phyloP scores from a whole-genome alignment of 2,888 invertebrate species.

The Flabesymbios commensalis region DNA sequence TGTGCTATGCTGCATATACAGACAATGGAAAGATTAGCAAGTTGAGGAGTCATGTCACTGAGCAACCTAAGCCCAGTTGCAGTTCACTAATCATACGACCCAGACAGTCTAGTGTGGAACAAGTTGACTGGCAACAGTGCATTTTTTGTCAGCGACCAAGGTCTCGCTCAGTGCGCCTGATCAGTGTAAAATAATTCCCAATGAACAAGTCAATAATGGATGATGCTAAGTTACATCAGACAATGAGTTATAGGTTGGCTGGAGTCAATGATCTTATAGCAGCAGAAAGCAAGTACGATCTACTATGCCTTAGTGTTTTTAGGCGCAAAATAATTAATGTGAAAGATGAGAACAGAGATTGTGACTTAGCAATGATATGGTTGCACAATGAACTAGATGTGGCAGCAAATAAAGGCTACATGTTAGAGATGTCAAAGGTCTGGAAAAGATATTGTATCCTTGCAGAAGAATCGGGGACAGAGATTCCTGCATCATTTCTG shows the following conservation, averaged over 20 bases:
- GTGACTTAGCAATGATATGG: background rate
- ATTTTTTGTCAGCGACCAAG: too few species aligned
- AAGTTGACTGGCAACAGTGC: too few species aligned
- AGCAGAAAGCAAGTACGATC: background rate
- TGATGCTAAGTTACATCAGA: background rate
- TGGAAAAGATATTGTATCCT: conserved; percentile 6
- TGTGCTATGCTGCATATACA: too few species aligned
- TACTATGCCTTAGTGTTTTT: background rate
- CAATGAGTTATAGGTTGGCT: background rate
- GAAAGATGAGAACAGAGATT: background rate
- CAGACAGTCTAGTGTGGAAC: too few species aligned
- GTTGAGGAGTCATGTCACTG: too few species aligned
- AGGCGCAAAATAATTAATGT: background rate
- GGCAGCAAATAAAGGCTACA: background rate
- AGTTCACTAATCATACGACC: too few species aligned
- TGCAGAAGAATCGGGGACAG: background rate
- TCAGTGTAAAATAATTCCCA: too few species aligned
- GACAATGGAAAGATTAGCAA: too few species aligned
- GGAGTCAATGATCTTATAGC: conserved; percentile 4
- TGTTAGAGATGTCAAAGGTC: background rate
- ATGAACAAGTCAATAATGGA: too few species aligned
- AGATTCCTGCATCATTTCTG: conserved; percentile 1
- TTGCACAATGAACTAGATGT: background rate
- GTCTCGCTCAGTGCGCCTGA: too few species aligned
- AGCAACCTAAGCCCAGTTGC: too few species aligned